Conservation (phyloP, 2,888 invertebrate genomes). For the Rosalia funebris region DNA sequence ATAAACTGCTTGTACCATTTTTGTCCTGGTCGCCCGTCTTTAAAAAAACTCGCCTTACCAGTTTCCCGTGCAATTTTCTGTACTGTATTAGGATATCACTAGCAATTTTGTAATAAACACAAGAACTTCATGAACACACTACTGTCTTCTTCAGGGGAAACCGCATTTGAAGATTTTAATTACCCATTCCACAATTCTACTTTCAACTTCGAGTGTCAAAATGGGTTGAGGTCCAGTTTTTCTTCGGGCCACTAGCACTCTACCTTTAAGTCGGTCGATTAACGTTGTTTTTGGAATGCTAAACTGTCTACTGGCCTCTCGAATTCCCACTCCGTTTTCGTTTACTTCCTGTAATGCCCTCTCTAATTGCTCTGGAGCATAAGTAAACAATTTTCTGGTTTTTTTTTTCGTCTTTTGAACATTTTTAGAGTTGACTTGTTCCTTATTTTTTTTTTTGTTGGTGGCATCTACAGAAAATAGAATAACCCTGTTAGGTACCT, state of each 20-base stretch:
- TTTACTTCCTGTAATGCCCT: too few species aligned
- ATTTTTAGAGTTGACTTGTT: neutral
- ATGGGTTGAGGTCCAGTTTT: conserved; percentile 9
- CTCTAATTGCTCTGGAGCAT: too few species aligned
- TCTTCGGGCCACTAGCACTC: conserved; percentile 1
- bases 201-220: conserved; percentile 41
- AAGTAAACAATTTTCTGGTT: too few species aligned
- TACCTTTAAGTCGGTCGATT: conserved; percentile 25
- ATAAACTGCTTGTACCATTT: conserved; percentile 50
- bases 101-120: conserved; percentile 2
- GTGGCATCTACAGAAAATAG: neutral
- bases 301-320: conserved; percentile 25
- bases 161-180: conserved; percentile 48
- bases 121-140: neutral
- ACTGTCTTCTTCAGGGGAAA: conserved; percentile 50
- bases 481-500: too few species aligned
- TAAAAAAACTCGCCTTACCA: conserved; percentile 14
- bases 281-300: conserved; percentile 29
- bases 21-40: conserved; percentile 31
- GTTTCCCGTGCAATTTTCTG: conserved; percentile 40
- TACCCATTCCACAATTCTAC: conserved; percentile 47
- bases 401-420: too few species aligned
- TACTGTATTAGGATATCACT: conserved; percentile 46
- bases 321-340: conserved; percentile 22
- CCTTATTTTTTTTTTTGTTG: neutral